Conservation (phyloP, 2,888 invertebrate species). For the Torymus texanus region DNA sequence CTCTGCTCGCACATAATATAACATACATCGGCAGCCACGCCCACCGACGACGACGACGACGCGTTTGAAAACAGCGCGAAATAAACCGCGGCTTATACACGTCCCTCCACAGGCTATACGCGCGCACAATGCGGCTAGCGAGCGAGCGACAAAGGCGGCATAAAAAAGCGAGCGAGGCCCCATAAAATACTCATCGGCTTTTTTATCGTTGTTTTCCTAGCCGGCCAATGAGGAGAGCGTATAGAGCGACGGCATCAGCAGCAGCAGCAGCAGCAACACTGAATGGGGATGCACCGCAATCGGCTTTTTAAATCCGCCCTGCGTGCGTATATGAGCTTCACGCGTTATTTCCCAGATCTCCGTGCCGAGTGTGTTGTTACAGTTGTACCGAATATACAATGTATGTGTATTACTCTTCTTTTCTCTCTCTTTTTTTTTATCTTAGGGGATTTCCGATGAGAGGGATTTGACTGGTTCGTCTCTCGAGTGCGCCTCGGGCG, state of each 20-base stretch:
- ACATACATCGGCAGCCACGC: conserved; percentile 61
- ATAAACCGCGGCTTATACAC: conserved; percentile 67
- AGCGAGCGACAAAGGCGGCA: conserved; percentile 2
- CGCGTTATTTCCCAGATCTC: conserved; percentile 44
- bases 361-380: conserved; percentile 69
- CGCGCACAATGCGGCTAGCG: conserved; percentile 66
- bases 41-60: conserved; percentile 65
- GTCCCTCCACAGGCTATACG: neutral
- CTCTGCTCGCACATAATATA: neutral
- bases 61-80: conserved; percentile 73
- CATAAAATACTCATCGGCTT: conserved; percentile 75
- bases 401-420: neutral
- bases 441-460: too few species aligned
- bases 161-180: conserved; percentile 58
- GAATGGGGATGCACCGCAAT: conserved; percentile 64
- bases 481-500: too few species aligned
- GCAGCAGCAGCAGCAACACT: conserved; percentile 70
- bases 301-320: conserved; percentile 54
- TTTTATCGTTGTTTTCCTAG: conserved; percentile 72
- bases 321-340: conserved; percentile 11
- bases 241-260: conserved; percentile 54
- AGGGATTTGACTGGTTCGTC: neutral
- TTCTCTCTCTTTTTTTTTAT: neutral
- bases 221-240: conserved; percentile 67
- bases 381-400: conserved; percentile 56